Conservation (phyloP, 2,797 vertebrate genomes). For the Cottoperca gobio region DNA sequence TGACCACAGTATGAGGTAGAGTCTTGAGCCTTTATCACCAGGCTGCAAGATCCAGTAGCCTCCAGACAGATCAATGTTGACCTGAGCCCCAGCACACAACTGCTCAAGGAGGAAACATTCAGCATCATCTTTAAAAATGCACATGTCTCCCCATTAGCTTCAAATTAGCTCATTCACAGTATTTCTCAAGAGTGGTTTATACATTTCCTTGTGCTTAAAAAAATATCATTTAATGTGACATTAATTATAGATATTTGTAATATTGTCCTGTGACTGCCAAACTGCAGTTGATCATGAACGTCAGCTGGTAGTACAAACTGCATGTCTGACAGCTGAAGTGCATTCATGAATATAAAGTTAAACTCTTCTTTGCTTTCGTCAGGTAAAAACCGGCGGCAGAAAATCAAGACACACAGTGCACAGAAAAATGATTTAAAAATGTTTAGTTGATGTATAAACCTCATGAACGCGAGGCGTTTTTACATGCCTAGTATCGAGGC, state of each 20-base stretch:
- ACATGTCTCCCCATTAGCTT: neutral
- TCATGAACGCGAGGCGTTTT: neutral
- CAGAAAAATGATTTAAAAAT: neutral
- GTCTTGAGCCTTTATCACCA: constrained; percentile 7
- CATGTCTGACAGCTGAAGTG: neutral
- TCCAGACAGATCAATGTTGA: constrained; percentile 26
- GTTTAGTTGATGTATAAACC: neutral
- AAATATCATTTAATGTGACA: neutral
- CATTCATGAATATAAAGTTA: neutral
- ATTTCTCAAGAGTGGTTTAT: neutral
- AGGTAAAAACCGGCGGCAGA: neutral
- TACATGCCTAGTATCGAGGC: neutral
- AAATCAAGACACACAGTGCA: neutral
- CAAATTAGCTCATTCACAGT: neutral
- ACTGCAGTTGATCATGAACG: neutral
- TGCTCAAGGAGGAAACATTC: neutral
- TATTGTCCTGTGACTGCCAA: neutral
- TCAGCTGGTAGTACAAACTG: neutral
- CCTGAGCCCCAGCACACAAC: neutral
- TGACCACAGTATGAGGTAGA: constrained; percentile 1
- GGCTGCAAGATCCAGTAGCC: constrained; percentile 4
- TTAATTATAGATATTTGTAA: neutral
- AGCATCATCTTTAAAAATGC: neutral
- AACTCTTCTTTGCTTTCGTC: neutral
- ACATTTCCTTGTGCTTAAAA: neutral